phyloP scores from a whole-genome alignment of 2,888 invertebrate species.

The Panzeria rudis region DNA sequence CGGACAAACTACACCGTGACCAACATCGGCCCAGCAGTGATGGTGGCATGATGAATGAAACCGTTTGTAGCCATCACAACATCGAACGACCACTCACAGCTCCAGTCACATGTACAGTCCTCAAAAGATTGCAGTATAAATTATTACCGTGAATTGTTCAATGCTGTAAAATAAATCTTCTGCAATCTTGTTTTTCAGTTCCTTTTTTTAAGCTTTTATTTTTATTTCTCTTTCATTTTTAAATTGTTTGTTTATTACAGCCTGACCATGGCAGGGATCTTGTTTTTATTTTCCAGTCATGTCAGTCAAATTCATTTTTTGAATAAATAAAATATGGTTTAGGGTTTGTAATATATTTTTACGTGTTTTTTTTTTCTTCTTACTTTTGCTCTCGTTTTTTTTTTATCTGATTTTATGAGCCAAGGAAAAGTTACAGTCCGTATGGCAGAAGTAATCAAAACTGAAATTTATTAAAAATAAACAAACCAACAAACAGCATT shows the following conservation, averaged over 20 bases:
- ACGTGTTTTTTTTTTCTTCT: conserved; percentile 8
- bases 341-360: conserved; percentile 59
- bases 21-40: conserved; percentile 24
- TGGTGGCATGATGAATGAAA: conserved; percentile 62
- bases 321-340: conserved; percentile 68
- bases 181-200: conserved; percentile 76
- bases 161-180: conserved; percentile 80
- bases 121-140: conserved; percentile 78
- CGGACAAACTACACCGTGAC: conserved; percentile 30
- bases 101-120: conserved; percentile 54
- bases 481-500: conserved; percentile 2
- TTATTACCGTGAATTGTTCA: conserved; percentile 82
- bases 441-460: conserved; percentile 62
- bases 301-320: conserved; percentile 67
- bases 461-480: conserved; percentile 37
- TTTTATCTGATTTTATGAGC: conserved; percentile 54
- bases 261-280: conserved; percentile 57
- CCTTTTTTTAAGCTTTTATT: conserved; percentile 27
- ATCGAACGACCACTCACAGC: conserved; percentile 20
- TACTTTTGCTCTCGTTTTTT: conserved; percentile 51
- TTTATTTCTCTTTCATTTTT: conserved; percentile 42
- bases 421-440: conserved; percentile 40
- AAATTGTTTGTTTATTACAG: conserved; percentile 61
- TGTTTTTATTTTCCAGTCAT: conserved; percentile 47
- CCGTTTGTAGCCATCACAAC: conserved; percentile 45